Evolutionary conservation across 2,888 invertebrate species (phyloP), one percentile per base, ranked within the genome.

Genomic region (Nysson spinosus): DNA sequence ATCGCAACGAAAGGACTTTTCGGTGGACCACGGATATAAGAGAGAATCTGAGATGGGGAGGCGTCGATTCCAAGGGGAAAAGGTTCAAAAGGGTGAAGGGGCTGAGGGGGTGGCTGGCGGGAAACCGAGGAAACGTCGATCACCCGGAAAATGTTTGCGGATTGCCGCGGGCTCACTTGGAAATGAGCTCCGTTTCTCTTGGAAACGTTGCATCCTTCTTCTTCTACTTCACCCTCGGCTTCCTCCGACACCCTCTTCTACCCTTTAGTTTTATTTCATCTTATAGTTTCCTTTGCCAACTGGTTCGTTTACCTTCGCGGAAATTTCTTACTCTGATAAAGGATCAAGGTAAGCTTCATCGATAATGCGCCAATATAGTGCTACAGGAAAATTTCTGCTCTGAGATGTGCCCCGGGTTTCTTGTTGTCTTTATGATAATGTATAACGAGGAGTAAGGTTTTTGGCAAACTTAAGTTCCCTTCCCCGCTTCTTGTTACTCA

Each of bases 141-240:
- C 67, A 73, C 37, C 60, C 51, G 62, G 61, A 70, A 73, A 70
- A 73, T 58, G 60, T 44, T 67, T 51, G 62, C 50, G 56, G 66
- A 72, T 66, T 61, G 64, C 64, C 43, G 47, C 55, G 56, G 56
- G 58, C 54, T 49, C 44, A 43, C 44, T 56, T 54, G 67, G 50
- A 43, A 73, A 74, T 73, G 70, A 74, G 58, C 56, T 30, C 37
- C 63, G 57, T 71, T 71, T 61, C 61, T 26, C 46, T 55, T 43
- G 43, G 28, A 32, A 35, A 58, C 51, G 49, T 62, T 63, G 37
- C 44, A 30, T 64, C 54, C 46, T 32, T 20, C 43, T 69, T 54
- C 47, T 50, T 39, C 7, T 20, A 16, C 50, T 9, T 14, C 32
- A 17, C 11, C 12, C 37, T 50, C 14, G 4, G 19, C 14, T 17